phyloP scores from a whole-genome alignment of 2,113 vertebrate species.

The Albula goreensis region DNA sequence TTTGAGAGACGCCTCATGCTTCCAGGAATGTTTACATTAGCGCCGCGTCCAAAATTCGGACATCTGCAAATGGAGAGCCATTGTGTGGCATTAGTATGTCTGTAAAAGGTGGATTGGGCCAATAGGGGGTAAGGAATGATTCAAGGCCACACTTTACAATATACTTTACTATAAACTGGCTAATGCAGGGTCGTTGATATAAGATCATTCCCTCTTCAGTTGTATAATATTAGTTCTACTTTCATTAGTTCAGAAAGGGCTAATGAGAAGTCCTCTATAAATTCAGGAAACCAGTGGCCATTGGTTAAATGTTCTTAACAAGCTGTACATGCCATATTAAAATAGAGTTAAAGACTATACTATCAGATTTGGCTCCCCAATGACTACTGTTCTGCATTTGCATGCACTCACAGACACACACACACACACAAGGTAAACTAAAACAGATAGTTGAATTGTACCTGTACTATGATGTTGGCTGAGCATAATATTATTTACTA shows the following conservation, averaged over 20 bases:
- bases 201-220: background rate
- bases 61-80: background rate
- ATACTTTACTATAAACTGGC: background rate
- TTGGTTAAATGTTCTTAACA: background rate
- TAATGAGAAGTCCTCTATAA: background rate
- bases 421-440: background rate
- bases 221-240: background rate
- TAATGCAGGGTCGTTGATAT: background rate
- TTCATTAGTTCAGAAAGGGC: background rate
- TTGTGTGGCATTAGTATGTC: background rate
- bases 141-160: background rate
- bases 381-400: background rate
- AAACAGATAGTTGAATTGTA: too few species aligned
- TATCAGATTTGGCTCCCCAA: background rate
- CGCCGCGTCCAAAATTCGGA: background rate
- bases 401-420: background rate
- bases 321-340: background rate
- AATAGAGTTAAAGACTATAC: background rate
- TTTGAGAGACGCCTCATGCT: background rate
- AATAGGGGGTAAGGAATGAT: background rate
- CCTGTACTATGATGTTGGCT: background rate
- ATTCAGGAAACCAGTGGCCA: background rate
- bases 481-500: background rate
- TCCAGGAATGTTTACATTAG: slow-evolving; percentile 8
- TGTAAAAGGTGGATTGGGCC: background rate